These are phyloP conservation scores for Sisyra nigra DNA, from an alignment of 2,888 invertebrate genomes.

Conservation along the genomic window DNA sequence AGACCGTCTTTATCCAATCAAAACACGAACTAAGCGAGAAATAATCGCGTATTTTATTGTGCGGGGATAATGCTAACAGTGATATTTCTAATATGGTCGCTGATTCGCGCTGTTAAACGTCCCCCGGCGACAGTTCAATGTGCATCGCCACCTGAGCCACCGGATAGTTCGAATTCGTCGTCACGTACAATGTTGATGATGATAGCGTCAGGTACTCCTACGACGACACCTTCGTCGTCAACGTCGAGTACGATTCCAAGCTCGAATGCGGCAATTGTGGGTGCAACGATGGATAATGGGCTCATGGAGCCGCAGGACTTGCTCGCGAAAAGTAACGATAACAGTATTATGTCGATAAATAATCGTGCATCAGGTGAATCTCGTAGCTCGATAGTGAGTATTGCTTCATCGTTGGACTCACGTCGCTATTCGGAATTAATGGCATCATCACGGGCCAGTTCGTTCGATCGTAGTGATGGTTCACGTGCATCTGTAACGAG, in stretches of 20 bases:
- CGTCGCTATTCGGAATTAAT: constrained; percentile 8
- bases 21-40: no score
- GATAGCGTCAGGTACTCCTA: constrained; percentile 11
- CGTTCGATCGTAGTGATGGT: constrained; percentile 26
- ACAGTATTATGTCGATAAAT: constrained; percentile 15
- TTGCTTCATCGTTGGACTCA: constrained; percentile 8
- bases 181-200: constrained; percentile 5
- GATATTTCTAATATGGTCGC: constrained; percentile 44
- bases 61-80: constrained; percentile 37
- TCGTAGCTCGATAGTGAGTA: constrained; percentile 20
- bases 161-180: constrained; percentile 1
- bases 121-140: constrained; percentile 13
- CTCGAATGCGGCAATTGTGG: no score
- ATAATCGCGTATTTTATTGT: no score
- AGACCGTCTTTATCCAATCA: no score
- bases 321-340: constrained; percentile 27
- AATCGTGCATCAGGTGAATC: constrained; percentile 33
- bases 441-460: constrained; percentile 16
- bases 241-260: neutral
- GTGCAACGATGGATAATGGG: constrained; percentile 1
- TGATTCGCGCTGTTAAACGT: constrained; percentile 37
- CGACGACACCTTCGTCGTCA: neutral
- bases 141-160: constrained; percentile 7
- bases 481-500: constrained; percentile 27
- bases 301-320: neutral